Base-by-base conservation (phyloP, 2,888 invertebrate genomes). In the Dioctria linearis region DNA sequence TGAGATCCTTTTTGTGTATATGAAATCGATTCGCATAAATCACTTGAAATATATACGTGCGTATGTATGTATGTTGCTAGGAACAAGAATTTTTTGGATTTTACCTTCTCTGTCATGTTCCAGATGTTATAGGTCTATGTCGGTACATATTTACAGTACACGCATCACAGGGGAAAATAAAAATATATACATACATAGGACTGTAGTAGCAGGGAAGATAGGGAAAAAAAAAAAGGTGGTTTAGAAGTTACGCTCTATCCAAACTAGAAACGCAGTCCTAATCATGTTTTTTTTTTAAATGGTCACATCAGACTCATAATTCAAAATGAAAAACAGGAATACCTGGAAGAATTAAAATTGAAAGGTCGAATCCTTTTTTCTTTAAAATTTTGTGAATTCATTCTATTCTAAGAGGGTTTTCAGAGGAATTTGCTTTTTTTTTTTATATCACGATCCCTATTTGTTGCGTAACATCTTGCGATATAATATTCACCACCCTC, bases 321-420 rank as follows among this genome's bases (percentile, higher is more conserved):
- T 76, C 63, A 76, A 59, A 76, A 37, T 46, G 49, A 25, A 61
- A 6, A 63, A 61, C 40, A 39, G 3, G 43, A 61, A 43, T 76
- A 76, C 76, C 76, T 76, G 76, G 4, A 63, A 39, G 49, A 76
- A 75, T 75, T 75, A 59, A 76, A 76, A 63, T 49, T 40, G 11
- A 49, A 42, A 63, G 54, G 46, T 57, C 39, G 73, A 57, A 57
- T 13, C 39, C n/a, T 37, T 54, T n/a, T 39, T 25, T 25, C 65
- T 13, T 65, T 65, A 5, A 40, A 6, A n/a, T 40, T 66, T 66
- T 42, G 13, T 43, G 66, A 66, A 2, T 51, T 49, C 49, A 49
- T 76, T 76, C 42, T 25, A 2, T 25, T 25, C 9, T 63, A 37
- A 4, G 3, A 43, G 3, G 51, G 11, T 46, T 57, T 37, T 25